Base-by-base conservation (phyloP, 1,140 invertebrate genomes). In the Nasonia longicornis region DNA sequence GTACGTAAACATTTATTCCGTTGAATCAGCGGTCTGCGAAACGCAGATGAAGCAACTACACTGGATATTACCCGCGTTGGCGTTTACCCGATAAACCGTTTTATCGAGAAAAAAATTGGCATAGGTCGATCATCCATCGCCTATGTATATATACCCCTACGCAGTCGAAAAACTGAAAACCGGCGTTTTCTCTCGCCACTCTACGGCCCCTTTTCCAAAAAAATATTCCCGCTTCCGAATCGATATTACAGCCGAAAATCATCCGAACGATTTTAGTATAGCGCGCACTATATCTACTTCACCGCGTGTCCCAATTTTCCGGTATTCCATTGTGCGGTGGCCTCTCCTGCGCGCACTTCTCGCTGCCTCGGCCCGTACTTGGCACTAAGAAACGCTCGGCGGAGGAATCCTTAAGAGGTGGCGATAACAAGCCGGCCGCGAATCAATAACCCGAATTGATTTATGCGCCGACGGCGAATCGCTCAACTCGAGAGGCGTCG, bases 381-480 rank as follows among this genome's bases (percentile, higher is more conserved):
- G 8, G 10, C 6, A 48, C 45, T n/a, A 71, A 78, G 67, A 78
- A 71, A 67, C 45, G 76, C 67, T 12, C 16, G 4, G 2, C 11
- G 14, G 12, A 58, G 52, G 69, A 42, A 38, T 69, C 38, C 64
- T 67, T 22, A 48, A 78, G 67, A 70, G 76, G 77, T 10, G 38
- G 58, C 70, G 71, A 80, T 80, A 80, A 80, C 71, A 79, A 72
- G 78, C 70, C 29, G 52, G 14, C 52, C 3, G 16, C 78, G 77
- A 71, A 71, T 42, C 77, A 78, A 78, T 78, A 78, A 78, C 42
- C 77, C 67, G 52, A 74, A 80, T 80, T 80, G 78, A 80, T 80
- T 80, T 67, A 79, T 79, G 77, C 52, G 1, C 66, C 14, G 22
- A n/a, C 45, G 38, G 67, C 76, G 76, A 77, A 52, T 52, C 20